phyloP scores from a whole-genome alignment of 2,113 vertebrate species.

The Cathartes aura region DNA sequence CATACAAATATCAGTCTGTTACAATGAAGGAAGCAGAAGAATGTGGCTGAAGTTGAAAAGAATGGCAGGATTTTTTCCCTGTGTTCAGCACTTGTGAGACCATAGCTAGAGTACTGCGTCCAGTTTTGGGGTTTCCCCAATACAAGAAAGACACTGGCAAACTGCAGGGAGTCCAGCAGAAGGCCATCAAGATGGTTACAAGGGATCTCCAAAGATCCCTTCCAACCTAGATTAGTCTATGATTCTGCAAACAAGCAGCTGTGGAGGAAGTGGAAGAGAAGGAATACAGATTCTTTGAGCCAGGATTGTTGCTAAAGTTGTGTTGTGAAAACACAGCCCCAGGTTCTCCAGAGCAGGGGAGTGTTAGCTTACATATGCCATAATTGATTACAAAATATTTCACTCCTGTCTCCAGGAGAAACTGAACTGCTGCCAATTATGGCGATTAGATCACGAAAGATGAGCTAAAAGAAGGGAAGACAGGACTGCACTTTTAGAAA shows the following conservation, averaged over 20 bases:
- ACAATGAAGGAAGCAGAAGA: background rate
- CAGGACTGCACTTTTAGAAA: background rate
- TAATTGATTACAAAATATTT: conserved; percentile 8
- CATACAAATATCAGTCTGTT: background rate
- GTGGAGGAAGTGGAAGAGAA: background rate
- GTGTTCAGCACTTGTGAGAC: background rate
- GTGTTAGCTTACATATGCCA: background rate
- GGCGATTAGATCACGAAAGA: background rate
- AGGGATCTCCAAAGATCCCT: background rate
- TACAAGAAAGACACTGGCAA: background rate
- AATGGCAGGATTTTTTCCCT: conserved; percentile 1
- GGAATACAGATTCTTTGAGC: background rate
- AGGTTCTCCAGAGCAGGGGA: background rate
- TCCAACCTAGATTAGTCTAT: background rate
- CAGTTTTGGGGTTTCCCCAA: background rate
- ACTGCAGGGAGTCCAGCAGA: background rate
- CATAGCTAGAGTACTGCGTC: background rate
- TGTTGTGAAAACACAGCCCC: conserved; percentile 5
- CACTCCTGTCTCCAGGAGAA: background rate
- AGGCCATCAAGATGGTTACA: background rate
- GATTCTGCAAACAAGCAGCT: conserved; percentile 4
- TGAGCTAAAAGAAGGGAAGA: background rate
- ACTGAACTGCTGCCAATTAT: background rate
- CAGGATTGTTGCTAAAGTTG: background rate
- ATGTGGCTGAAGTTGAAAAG: background rate